Conservation (phyloP, 2,888 invertebrate species). For the Pterostichus niger region DNA sequence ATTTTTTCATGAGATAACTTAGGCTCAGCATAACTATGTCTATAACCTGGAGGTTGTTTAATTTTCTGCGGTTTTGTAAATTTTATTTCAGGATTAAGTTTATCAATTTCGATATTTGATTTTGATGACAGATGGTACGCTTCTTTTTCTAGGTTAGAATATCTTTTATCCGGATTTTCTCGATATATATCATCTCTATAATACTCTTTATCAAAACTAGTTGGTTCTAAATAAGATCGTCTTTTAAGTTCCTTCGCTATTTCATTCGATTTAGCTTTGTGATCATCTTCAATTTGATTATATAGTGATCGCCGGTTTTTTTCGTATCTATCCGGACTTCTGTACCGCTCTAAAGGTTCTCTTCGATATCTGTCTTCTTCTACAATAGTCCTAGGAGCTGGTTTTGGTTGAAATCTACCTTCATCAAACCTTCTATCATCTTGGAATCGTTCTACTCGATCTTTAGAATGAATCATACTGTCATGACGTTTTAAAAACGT, state of each 20-base stretch:
- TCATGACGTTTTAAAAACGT: conserved; percentile 72
- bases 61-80: conserved; percentile 70
- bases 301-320: conserved; percentile 76
- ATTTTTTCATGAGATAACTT: conserved; percentile 77
- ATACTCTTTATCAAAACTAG: conserved; percentile 70
- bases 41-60: conserved; percentile 73
- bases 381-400: conserved; percentile 72
- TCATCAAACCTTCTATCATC: too few species aligned
- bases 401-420: conserved; percentile 70
- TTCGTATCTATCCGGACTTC: conserved; percentile 72
- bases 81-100: conserved; percentile 70
- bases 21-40: conserved; percentile 86
- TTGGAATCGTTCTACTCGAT: conserved; percentile 65
- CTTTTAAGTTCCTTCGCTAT: conserved; percentile 78
- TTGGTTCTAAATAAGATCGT: conserved; percentile 76
- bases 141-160: conserved; percentile 75
- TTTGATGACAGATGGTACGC: conserved; percentile 74
- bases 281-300: conserved; percentile 77
- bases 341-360: conserved; percentile 71
- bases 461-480: conserved; percentile 69
- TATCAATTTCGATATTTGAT: conserved; percentile 73
- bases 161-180: conserved; percentile 29
- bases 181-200: conserved; percentile 66
- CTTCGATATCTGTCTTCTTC: conserved; percentile 73
- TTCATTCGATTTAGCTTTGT: conserved; percentile 76